Evolutionary conservation across 2,113 vertebrate genomes (phyloP), one percentile per base, ranked within the genome.

Genomic region (Uropsilus gracilis): DNA sequence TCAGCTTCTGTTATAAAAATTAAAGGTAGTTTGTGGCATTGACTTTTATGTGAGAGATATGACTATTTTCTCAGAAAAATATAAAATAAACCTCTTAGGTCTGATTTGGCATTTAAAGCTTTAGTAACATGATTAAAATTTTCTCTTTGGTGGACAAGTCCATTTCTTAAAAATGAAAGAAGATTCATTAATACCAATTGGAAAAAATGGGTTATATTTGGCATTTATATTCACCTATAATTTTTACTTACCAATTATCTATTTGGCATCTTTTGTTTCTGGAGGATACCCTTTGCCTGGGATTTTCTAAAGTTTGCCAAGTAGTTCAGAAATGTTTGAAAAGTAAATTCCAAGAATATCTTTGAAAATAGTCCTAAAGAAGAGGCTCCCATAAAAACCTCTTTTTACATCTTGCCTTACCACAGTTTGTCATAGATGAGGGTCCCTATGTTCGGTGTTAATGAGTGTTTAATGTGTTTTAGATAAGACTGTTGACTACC

Each of bases 271-370:
- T 69, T 86, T 94, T 95, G 71, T 90, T 30, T 87, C 39, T 76
- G 18, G 64, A 82, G 46, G 34, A 30, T 64, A n/a, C 50, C 16
- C 87, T 96, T 93, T 82, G 13, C 55, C 39, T 50, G 57, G 32
- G 14, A 50, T 94, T 95, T 95, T 94, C 92, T 95, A 34, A 39
- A 83, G 39, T 84, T 85, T 90, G 48, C 39, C 55, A 78, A 90
- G 61, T 94, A 90, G 76, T 90, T 94, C 55, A 96, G 90, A 92
- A 94, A 95, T 91, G 32, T 86, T 94, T 93, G 37, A 61, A 94
- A 95, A 96, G 86, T 90, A 90, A 84, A 93, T 94, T 96, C 80
- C 68, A 95, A 76, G 63, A 44, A 73, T 90, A 95, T 94, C 66
- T 92, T 94, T 94, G 86, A 95, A 94, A 95, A 89, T 90, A 66